phyloP scores from a whole-genome alignment of 2,888 invertebrate species.

The Trissoscelio sp. region DNA sequence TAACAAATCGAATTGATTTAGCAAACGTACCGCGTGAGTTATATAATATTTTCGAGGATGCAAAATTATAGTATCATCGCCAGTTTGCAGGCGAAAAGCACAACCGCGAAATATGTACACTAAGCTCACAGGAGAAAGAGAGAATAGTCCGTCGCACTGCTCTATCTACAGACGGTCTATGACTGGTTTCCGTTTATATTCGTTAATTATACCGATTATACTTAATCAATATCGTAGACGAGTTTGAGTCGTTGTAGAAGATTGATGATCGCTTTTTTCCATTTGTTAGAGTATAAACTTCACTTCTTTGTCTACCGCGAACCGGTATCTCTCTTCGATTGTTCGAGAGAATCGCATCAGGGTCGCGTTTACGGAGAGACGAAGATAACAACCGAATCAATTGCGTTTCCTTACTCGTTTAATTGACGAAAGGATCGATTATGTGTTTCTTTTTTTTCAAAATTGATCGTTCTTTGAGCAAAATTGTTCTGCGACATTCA shows the following conservation, averaged over 20 bases:
- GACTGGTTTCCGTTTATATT: constrained; percentile 44
- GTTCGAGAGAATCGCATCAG: constrained; percentile 52
- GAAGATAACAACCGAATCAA: constrained; percentile 36
- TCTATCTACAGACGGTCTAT: constrained; percentile 61
- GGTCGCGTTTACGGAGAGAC: constrained; percentile 39
- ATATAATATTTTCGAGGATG: constrained; percentile 40
- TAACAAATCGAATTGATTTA: constrained; percentile 22
- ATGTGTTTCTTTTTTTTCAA: no score
- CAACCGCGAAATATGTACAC: constrained; percentile 72
- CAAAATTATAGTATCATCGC: constrained; percentile 66
- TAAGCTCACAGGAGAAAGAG: constrained; percentile 71
- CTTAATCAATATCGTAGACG: constrained; percentile 71
- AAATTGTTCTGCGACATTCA: constrained; percentile 33
- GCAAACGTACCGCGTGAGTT: constrained; percentile 21
- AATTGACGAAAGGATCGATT: constrained; percentile 63
- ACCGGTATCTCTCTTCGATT: constrained; percentile 64
- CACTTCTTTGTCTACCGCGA: constrained; percentile 43
- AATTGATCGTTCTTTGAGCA: constrained; percentile 64
- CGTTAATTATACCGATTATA: constrained; percentile 52
- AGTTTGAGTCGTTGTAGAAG: constrained; percentile 79
- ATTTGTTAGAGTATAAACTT: constrained; percentile 54
- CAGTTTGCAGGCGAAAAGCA: constrained; percentile 59
- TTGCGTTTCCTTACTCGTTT: constrained; percentile 34
- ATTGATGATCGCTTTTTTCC: constrained; percentile 69
- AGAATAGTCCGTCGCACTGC: constrained; percentile 61